Base-by-base conservation (phyloP, 2,113 vertebrate genomes). In the Ia io region DNA sequence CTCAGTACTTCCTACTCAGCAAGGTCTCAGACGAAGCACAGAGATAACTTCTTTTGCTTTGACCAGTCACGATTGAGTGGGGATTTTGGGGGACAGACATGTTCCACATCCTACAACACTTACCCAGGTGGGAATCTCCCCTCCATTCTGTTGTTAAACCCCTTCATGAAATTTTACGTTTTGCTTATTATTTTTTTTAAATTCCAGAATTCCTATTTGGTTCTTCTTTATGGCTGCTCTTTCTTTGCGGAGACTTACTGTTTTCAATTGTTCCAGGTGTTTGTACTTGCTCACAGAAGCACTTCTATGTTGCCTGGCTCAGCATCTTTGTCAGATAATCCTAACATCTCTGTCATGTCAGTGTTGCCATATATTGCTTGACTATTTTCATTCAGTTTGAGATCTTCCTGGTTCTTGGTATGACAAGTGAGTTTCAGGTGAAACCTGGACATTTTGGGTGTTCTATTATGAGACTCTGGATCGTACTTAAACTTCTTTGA, bases 391-490 rank as follows among this genome's bases (percentile, higher is more conserved):
- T 74, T 67, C 70, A 53, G 51, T 78, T 44, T 88, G 37, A 69
- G 40, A 69, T 84, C 78, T 87, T 88, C n/a, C 49, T 83, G 30
- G 51, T 78, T 92, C 79, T 92, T 53, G 61, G 71, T 51, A 77
- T 14, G 40, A 47, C 40, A 18, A 51, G 70, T 35, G 70, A 84
- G 83, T 70, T 92, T 92, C 61, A 44, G 3, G 9, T 59, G 77
- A 82, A 87, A 82, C 44, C 82, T 73, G 53, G 61, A 61, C 35
- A 40, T 74, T 90, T 67, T 40, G 32, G 32, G 17, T 59, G 61
- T 77, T 77, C 23, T 17, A 59, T 59, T 44, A 63, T 8, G 18
- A 79, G 22, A 65, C 44, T 40, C 5, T 42, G n/a, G 28, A 77
- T 84, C 49, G 88, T 49, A 84, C 25, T 78, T 35, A 84, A 42